phyloP scores from a whole-genome alignment of 2,797 vertebrate genomes.

The Peromyscus attwateri region DNA sequence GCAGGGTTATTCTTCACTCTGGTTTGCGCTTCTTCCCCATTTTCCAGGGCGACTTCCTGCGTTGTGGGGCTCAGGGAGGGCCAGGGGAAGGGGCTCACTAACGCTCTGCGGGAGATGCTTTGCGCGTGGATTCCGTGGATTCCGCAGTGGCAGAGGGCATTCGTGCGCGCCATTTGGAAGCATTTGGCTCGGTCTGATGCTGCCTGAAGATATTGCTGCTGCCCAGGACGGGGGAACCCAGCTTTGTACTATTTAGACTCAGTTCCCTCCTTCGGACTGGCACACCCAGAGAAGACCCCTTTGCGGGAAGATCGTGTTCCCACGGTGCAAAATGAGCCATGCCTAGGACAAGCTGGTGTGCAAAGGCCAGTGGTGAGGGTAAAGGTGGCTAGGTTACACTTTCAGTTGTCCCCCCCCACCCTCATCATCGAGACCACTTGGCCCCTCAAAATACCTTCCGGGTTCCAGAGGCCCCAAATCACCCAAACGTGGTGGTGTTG shows the following conservation, averaged over 20 bases:
- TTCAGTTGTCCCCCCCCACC: not conserved
- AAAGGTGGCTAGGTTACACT: not conserved
- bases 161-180: constrained; percentile 72
- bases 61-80: constrained; percentile 4
- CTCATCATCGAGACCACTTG: not conserved
- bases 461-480: not conserved
- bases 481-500: not conserved
- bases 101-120: not conserved
- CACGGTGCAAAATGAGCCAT: constrained; percentile 24
- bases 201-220: not conserved
- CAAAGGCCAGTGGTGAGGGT: not conserved
- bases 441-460: not conserved
- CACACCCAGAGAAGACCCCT: not conserved
- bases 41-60: not conserved
- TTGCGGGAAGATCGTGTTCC: rapidly evolving
- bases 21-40: not conserved
- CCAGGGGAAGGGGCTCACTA: not conserved
- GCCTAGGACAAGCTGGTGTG: not conserved
- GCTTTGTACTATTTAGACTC: not conserved
- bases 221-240: not conserved
- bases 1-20: not conserved
- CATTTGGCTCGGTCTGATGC: constrained; percentile 6
- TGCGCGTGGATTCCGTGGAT: not conserved
- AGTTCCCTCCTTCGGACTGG: not conserved
- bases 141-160: constrained; percentile 69